Evolutionary conservation across 1,140 invertebrate genomes (phyloP).

Genomic region (Manduca sexta): DNA sequence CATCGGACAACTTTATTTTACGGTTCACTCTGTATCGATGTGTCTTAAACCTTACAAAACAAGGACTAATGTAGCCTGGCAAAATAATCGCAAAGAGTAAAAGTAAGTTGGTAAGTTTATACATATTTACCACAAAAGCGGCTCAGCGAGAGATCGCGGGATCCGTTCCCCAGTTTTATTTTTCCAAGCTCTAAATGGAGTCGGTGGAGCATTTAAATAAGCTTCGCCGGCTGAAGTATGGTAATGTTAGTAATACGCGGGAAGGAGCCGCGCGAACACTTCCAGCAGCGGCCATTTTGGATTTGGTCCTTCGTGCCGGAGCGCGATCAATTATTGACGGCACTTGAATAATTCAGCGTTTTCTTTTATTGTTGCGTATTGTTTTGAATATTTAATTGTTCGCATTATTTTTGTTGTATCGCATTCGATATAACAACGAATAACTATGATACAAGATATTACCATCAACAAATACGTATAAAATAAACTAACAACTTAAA

Average conservation of each 20-base stretch:
- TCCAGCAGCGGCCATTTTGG: conserved; percentile 54
- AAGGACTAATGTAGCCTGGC: conserved; percentile 35
- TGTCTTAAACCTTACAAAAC: conserved; percentile 11
- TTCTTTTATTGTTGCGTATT: not conserved
- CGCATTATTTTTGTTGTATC: too few species aligned
- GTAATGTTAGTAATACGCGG: conserved; percentile 69
- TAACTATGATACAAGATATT: too few species aligned
- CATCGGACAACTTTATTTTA: conserved; percentile 30
- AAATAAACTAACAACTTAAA: too few species aligned
- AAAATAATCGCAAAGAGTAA: conserved; percentile 5
- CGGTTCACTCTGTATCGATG: not conserved
- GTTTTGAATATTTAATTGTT: not conserved
- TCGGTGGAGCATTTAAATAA: conserved; percentile 73
- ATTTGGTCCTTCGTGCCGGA: conserved; percentile 24
- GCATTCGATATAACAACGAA: too few species aligned
- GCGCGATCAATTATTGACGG: conserved; percentile 6
- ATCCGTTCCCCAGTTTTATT: conserved; percentile 69
- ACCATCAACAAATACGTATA: too few species aligned
- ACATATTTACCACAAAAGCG: conserved; percentile 73
- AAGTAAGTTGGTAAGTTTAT: conserved; percentile 52
- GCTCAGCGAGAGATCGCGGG: conserved; percentile 66
- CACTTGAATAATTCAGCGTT: too few species aligned
- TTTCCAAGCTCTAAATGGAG: conserved; percentile 73
- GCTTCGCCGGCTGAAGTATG: conserved; percentile 68
- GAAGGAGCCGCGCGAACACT: conserved; percentile 49